Base-by-base conservation (phyloP, 2,113 vertebrate genomes). In the Psilopogon haemacephalus region DNA sequence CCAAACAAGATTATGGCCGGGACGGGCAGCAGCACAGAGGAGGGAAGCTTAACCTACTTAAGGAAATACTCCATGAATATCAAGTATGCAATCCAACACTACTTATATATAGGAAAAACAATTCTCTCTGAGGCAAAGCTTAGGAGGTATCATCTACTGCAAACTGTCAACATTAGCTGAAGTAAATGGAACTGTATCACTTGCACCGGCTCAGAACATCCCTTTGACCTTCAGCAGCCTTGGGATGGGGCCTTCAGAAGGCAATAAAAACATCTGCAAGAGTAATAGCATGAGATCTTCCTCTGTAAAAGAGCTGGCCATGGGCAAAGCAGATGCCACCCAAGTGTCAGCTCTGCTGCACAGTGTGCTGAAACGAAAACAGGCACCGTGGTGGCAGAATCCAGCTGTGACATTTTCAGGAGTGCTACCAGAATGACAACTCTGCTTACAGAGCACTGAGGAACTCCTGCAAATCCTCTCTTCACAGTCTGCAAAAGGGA, bases 1-100 rank as follows among this genome's bases (percentile, higher is more conserved):
- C 5, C 33, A 75, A 89, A 73, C 37, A 81, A 86, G 44, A 76
- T 84, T 67, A 83, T 73, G 93, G 67, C 76, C 67, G 54, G 77
- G 78, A 83, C 69, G 85, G 84, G 67, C 40, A 59, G 82, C 84
- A 94, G 89, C 69, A 68, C 12, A 73, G 60, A 79, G 56, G 42
- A 72, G 38, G 30, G 60, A 38, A 69, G 38, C 24, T 44, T 75
- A 93, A 93, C 71, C 87, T 85, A 87, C 74, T 86, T 92, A 89
- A 62, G 32, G 42, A 26, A 1, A 1, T 40, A 69, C 90, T 68
- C 70, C 56, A 28, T 48, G 58, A 69, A 86, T 72, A 76, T 86
- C 65, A 90, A 83, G 46, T 40, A 30, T 32, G 79, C 72, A 86
- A 70, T 77, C 67, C 64, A 86, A 96, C 64, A 62, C 27, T 35